Evolutionary conservation across 2,113 vertebrate genomes (phyloP).

Genomic region (Scomber japonicus): DNA sequence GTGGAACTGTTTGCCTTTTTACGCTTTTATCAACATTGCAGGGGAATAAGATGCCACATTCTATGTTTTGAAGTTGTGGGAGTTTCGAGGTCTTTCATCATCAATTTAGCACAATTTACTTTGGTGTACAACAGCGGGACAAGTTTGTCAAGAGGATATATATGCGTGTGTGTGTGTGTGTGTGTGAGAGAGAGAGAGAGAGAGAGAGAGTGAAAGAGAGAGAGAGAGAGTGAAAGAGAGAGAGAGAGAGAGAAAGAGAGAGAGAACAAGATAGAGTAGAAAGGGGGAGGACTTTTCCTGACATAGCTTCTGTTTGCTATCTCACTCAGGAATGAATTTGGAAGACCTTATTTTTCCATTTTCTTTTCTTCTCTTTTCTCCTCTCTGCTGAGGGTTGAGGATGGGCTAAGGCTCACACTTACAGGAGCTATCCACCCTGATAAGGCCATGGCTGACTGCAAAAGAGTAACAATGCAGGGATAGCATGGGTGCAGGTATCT

Average conservation of each 20-base stretch:
- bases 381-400: slow-evolving; percentile 41
- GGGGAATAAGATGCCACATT: slow-evolving; percentile 37
- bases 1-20: slow-evolving; percentile 44
- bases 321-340: slow-evolving; percentile 75
- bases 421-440: slow-evolving; percentile 68
- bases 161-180: slow-evolving; percentile 5
- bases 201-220: background rate
- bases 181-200: background rate
- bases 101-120: slow-evolving; percentile 76
- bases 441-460: slow-evolving; percentile 72
- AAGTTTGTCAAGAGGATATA: slow-evolving; percentile 70
- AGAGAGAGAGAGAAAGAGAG: background rate
- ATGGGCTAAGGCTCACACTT: slow-evolving; percentile 66
- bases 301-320: slow-evolving; percentile 59
- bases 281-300: slow-evolving; percentile 40
- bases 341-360: slow-evolving; percentile 57
- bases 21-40: slow-evolving; percentile 30
- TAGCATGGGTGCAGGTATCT: slow-evolving; percentile 69
- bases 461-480: slow-evolving; percentile 73
- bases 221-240: slow-evolving; percentile 26
- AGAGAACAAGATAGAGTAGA: slow-evolving; percentile 32
- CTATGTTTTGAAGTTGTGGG: slow-evolving; percentile 49
- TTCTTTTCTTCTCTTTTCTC: slow-evolving; percentile 27
- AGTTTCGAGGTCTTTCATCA: slow-evolving; percentile 81
- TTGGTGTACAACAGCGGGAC: slow-evolving; percentile 69